These are phyloP conservation scores for Ormyrus rosae DNA, from an alignment of 2,888 invertebrate genomes.

Conservation along the genomic window DNA sequence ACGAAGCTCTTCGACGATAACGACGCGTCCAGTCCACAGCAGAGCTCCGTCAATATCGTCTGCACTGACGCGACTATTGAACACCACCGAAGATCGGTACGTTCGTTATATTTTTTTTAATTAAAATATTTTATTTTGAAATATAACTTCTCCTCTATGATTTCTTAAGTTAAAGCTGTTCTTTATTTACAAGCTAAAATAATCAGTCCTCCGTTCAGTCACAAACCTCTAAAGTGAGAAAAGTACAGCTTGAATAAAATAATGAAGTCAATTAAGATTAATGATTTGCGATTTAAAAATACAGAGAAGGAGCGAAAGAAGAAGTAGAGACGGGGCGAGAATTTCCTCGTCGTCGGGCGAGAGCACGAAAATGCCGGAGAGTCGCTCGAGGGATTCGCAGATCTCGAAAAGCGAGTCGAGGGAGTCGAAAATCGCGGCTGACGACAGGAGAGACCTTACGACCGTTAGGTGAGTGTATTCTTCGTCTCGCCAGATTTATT, in stretches of 20 bases:
- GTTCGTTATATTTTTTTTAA: not conserved
- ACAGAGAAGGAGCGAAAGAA: constrained; percentile 51
- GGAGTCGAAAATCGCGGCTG: constrained; percentile 63
- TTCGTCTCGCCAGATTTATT: no score
- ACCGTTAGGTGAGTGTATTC: constrained; percentile 27
- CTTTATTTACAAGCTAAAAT: no score
- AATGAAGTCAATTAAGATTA: not conserved
- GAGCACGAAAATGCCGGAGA: constrained; percentile 60
- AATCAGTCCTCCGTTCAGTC: no score
- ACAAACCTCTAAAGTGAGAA: no score
- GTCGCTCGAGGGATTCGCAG: constrained; percentile 64
- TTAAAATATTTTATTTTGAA: no score
- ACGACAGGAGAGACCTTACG: constrained; percentile 34
- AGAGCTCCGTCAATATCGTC: constrained; percentile 64
- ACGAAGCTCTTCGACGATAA: constrained; percentile 69
- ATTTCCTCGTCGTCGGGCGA: constrained; percentile 59
- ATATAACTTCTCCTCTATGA: no score
- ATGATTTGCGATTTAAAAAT: not conserved
- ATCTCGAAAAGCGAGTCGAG: constrained; percentile 66
- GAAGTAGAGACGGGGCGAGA: constrained; percentile 42
- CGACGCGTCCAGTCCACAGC: constrained; percentile 64
- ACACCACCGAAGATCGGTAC: constrained; percentile 60
- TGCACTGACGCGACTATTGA: constrained; percentile 73
- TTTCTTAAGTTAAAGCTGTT: no score
- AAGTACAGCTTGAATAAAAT: no score